phyloP scores from a whole-genome alignment of 2,797 vertebrate genomes.

The Garrulus glandarius region DNA sequence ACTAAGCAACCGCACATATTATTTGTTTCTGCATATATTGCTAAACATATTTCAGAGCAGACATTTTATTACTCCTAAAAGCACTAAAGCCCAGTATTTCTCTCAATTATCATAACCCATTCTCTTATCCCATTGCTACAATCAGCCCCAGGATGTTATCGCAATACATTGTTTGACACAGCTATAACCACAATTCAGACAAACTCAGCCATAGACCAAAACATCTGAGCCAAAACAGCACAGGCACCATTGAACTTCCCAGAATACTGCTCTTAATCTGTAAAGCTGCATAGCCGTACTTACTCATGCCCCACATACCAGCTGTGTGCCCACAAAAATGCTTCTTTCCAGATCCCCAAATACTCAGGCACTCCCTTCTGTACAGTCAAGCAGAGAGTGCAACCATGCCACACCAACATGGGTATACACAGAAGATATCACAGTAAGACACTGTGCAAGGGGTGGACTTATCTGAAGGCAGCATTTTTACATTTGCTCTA shows the following conservation, averaged over 20 bases:
- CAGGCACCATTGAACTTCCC: background rate
- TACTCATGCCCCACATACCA: background rate
- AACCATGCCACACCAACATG: background rate
- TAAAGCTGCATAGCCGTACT: background rate
- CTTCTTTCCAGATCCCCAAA: background rate
- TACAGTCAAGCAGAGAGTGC: background rate
- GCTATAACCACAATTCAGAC: background rate
- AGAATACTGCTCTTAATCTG: background rate
- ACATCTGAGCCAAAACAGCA: background rate
- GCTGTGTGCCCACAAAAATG: background rate
- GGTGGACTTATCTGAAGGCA: background rate
- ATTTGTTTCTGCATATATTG: background rate
- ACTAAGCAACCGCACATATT: background rate
- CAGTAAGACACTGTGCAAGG: background rate
- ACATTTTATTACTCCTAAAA: background rate
- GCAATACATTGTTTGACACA: background rate
- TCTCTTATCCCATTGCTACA: background rate
- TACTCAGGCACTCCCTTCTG: background rate
- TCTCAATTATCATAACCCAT: background rate
- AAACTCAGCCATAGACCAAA: background rate
- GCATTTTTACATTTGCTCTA: background rate
- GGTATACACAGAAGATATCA: background rate
- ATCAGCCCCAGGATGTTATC: background rate
- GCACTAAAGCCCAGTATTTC: background rate
- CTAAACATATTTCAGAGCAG: background rate